phyloP scores from a whole-genome alignment of 1,140 invertebrate genomes.

The Rhizoglyphus robini region DNA sequence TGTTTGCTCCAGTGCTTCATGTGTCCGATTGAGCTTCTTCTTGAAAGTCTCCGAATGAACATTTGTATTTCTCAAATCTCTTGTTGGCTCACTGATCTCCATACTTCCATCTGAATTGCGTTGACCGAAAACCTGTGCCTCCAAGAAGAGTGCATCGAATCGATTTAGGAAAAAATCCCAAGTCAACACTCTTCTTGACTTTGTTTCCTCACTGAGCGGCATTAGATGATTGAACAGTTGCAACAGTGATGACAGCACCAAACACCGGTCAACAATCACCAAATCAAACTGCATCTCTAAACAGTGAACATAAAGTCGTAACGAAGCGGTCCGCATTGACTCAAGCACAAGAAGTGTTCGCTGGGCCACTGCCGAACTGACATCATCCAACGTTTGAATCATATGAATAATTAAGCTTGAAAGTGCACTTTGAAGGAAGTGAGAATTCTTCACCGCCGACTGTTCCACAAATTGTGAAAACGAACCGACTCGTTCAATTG shows the following conservation, averaged over 20 bases:
- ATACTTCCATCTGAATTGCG: conserved; percentile 37
- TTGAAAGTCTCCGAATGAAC: conserved; percentile 72
- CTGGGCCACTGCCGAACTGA: conserved; percentile 84
- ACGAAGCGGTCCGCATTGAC: conserved; percentile 67
- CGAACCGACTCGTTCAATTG: conserved; percentile 82
- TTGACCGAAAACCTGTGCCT: conserved; percentile 79
- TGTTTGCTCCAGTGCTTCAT: conserved; percentile 62
- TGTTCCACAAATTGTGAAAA: conserved; percentile 84
- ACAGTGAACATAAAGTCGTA: conserved; percentile 53
- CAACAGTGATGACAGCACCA: conserved; percentile 91
- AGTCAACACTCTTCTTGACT: conserved; percentile 66
- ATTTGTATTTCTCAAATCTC: conserved; percentile 79
- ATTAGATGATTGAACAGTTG: conserved; percentile 68
- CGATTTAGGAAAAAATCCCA: conserved; percentile 98
- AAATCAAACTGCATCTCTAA: conserved; percentile 82
- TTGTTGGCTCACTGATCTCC: conserved; percentile 53
- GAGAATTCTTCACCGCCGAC: conserved; percentile 63
- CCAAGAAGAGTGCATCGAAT: conserved; percentile 87
- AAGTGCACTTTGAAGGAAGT: conserved; percentile 75
- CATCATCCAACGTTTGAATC: conserved; percentile 88
- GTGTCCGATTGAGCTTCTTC: conserved; percentile 70
- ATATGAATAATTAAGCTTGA: conserved; percentile 94
- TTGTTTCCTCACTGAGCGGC: too few relatives aligned
- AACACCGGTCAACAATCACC: conserved; percentile 86
- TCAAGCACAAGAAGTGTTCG: conserved; percentile 80